phyloP scores from a whole-genome alignment of 2,888 invertebrate genomes.

The Cancer borealis region DNA sequence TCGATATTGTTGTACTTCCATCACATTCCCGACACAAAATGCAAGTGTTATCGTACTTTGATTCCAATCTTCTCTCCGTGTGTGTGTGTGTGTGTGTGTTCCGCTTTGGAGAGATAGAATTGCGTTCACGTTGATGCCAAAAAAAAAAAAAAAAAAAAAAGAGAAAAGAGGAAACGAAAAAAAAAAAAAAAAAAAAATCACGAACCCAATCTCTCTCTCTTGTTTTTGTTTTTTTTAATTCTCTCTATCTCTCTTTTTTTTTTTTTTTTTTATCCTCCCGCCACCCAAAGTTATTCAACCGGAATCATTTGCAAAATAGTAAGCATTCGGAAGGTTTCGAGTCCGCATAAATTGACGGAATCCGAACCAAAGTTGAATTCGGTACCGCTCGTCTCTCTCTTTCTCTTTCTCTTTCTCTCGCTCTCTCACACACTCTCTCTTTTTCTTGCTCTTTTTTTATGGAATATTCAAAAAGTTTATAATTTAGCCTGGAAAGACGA shows the following conservation, averaged over 20 bases:
- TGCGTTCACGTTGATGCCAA: background rate
- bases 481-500: constrained; percentile 1
- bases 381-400: background rate
- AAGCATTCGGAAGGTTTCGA: constrained; percentile 17
- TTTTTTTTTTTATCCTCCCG: background rate
- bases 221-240: background rate
- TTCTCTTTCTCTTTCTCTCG: constrained; percentile 24
- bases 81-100: too few relatives aligned
- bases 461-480: constrained; percentile 30
- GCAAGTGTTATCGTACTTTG: constrained; percentile 5
- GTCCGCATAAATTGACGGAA: constrained; percentile 26
- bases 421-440: constrained; percentile 17
- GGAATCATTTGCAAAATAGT: constrained; percentile 29
- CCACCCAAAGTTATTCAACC: background rate
- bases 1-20: background rate
- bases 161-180: background rate
- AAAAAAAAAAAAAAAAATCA: background rate
- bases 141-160: background rate
- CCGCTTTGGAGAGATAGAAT: background rate
- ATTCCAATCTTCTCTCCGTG: background rate
- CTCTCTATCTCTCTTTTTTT: background rate
- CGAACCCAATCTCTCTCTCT: background rate
- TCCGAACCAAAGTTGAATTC: background rate
- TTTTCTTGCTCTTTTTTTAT: background rate
- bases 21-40: background rate